Evolutionary conservation across 2,113 vertebrate species (phyloP).

Genomic region (human (Homo sapiens)): GRCh38 chr13:71617501-71618000

Average conservation of each 20-base stretch:
- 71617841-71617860: constrained; percentile 91
- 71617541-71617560: constrained; percentile 27
- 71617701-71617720: constrained; percentile 80
- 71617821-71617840: constrained; percentile 93
- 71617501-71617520: constrained; percentile 28
- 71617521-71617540: constrained; percentile 54
- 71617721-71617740: constrained; percentile 73
- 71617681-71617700: constrained; percentile 52
- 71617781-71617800: constrained; percentile 83
- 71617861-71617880: constrained; percentile 93
- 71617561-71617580: constrained; percentile 54
- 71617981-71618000: constrained; percentile 79
- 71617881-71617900: constrained; percentile 93
- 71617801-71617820: constrained; percentile 92
- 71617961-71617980: constrained; percentile 79
- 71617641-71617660: constrained; percentile 42
- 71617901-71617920: constrained; percentile 97
- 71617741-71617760: constrained; percentile 85
- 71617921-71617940: constrained; percentile 93
- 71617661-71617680: neutral
- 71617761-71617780: constrained; percentile 89
- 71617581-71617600: neutral
- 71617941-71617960: constrained; percentile 85
- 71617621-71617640: neutral
- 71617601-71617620: neutral